Conservation (phyloP, 2,797 vertebrate species). For the Darevskia nairensis region DNA sequence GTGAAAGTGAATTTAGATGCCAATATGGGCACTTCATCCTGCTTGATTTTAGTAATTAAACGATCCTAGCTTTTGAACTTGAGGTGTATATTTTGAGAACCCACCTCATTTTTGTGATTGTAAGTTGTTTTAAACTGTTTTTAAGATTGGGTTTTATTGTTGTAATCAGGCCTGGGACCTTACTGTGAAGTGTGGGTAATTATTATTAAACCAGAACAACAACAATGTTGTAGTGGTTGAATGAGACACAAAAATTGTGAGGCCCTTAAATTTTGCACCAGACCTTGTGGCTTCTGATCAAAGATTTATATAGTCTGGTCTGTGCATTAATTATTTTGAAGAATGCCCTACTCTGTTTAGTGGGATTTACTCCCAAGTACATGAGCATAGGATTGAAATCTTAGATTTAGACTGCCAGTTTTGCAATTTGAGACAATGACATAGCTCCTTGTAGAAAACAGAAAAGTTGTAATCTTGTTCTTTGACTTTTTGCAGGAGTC, state of each 20-base stretch:
- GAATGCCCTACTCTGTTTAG: neutral
- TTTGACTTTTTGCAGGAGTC: conserved; percentile 75
- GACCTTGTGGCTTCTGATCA: neutral
- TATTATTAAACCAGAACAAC: too few species aligned
- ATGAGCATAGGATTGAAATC: neutral
- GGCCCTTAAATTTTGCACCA: neutral
- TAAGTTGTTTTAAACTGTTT: too few species aligned
- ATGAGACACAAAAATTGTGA: neutral
- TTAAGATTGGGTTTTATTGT: too few species aligned
- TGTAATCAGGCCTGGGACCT: too few species aligned
- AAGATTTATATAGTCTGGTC: neutral
- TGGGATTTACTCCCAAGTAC: too few species aligned
- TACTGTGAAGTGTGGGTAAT: too few species aligned
- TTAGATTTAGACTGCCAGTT: neutral
- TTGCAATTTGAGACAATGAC: neutral
- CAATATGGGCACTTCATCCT: neutral
- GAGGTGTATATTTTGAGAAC: too few species aligned
- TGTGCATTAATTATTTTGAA: neutral
- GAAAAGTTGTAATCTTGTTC: neutral
- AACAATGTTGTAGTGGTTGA: neutral
- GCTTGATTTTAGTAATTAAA: neutral
- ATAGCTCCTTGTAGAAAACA: conserved; percentile 2
- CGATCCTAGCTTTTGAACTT: too few species aligned
- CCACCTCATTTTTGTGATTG: too few species aligned
- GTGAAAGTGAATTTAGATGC: neutral